phyloP scores from a whole-genome alignment of 2,888 invertebrate genomes.

The Drosophila yooni region DNA sequence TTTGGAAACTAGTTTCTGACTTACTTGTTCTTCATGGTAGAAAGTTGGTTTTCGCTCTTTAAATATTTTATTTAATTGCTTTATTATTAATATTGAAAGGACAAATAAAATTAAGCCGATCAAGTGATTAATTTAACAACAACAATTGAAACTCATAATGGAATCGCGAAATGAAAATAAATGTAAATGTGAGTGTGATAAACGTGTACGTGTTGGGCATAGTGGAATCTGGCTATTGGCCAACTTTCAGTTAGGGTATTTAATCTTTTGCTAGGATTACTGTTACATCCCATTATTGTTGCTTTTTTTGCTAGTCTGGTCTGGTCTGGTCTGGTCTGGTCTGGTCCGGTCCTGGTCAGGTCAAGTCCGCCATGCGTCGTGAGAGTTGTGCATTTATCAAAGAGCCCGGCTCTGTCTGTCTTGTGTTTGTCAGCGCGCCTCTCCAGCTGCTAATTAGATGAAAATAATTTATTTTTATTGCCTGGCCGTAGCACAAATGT shows the following conservation, averaged over 20 bases:
- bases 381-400: constrained; percentile 51
- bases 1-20: not conserved
- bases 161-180: not conserved
- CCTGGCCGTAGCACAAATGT: constrained; percentile 54
- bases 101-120: not conserved
- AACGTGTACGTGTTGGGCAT: not conserved
- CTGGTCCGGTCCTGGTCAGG: not conserved
- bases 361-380: constrained; percentile 43
- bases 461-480: constrained; percentile 75
- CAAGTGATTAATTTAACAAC: not conserved
- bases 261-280: not conserved
- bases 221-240: not conserved
- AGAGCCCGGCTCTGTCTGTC: constrained; percentile 11
- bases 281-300: constrained; percentile 1
- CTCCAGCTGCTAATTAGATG: constrained; percentile 67
- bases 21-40: not conserved
- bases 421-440: constrained; percentile 27
- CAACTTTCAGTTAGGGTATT: constrained; percentile 7
- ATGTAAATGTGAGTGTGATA: not conserved
- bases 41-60: not conserved
- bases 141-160: not conserved
- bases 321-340: not conserved
- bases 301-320: not conserved
- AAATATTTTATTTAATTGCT: not conserved
- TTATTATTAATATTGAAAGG: not conserved